These are phyloP conservation scores for Masticophis lateralis DNA, from an alignment of 2,797 vertebrate genomes.

Conservation along the genomic window DNA sequence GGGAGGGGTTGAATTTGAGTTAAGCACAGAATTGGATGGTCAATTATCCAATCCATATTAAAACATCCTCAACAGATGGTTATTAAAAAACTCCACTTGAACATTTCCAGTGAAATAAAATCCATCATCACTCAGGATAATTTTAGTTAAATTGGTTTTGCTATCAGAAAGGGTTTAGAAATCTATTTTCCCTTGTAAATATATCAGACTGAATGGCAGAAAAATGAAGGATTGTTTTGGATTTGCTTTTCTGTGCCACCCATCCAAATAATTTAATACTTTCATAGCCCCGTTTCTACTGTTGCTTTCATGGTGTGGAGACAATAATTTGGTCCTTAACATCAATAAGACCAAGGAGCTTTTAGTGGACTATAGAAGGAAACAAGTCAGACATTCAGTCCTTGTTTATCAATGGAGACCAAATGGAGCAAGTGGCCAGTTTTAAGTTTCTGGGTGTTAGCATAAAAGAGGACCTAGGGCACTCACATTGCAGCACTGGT, in stretches of 20 bases:
- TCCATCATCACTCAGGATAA: not conserved
- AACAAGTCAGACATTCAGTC: no score
- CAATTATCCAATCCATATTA: not conserved
- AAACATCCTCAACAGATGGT: not conserved
- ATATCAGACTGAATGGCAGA: not conserved
- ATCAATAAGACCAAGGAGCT: no score
- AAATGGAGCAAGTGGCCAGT: no score
- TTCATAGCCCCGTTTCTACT: not conserved
- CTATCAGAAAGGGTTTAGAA: not conserved
- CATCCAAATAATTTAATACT: not conserved
- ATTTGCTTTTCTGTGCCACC: not conserved
- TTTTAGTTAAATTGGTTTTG: not conserved
- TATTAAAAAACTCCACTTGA: not conserved
- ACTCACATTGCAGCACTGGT: no score
- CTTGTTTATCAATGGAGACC: no score
- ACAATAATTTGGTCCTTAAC: no score
- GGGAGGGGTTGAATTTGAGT: not conserved
- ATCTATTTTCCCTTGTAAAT: not conserved
- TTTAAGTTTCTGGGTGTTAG: no score
- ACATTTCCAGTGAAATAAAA: not conserved
- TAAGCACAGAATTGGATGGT: not conserved
- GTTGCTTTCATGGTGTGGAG: no score
- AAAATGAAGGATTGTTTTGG: not conserved
- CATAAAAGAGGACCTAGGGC: no score
- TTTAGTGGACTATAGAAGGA: no score